Evolutionary conservation across 2,113 vertebrate genomes (phyloP).

Genomic region (Emydocephalus ijimae): DNA sequence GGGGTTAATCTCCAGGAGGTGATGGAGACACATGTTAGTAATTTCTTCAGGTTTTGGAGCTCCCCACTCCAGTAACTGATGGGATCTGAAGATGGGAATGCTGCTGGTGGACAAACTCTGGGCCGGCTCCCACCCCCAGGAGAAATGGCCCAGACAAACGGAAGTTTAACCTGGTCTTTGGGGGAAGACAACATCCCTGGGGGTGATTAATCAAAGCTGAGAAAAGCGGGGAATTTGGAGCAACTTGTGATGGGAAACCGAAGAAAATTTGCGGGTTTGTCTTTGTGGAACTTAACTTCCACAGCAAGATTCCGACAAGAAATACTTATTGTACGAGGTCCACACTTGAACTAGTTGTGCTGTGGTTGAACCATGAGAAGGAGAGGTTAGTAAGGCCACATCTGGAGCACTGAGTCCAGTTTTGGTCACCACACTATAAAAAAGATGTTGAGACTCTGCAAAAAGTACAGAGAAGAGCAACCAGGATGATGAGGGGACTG

Average conservation of each 20-base stretch:
- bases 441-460: no score
- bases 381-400: no score
- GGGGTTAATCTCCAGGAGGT: constrained; percentile 68
- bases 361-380: neutral
- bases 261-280: neutral
- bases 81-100: constrained; percentile 29
- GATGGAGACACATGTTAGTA: constrained; percentile 58
- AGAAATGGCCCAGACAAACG: neutral
- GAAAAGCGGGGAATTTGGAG: accelerated
- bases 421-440: no score
- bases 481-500: no score
- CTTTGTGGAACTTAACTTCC: neutral
- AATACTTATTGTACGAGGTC: neutral
- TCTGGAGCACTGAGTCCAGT: no score
- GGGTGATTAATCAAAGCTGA: neutral
- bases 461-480: no score
- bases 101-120: neutral
- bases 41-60: constrained; percentile 60
- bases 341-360: neutral
- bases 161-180: neutral
- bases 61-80: constrained; percentile 53
- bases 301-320: neutral
- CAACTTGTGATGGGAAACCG: neutral
- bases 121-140: neutral
- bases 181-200: neutral